phyloP scores from a whole-genome alignment of 2,888 invertebrate genomes.

The Drosophila rellima region DNA sequence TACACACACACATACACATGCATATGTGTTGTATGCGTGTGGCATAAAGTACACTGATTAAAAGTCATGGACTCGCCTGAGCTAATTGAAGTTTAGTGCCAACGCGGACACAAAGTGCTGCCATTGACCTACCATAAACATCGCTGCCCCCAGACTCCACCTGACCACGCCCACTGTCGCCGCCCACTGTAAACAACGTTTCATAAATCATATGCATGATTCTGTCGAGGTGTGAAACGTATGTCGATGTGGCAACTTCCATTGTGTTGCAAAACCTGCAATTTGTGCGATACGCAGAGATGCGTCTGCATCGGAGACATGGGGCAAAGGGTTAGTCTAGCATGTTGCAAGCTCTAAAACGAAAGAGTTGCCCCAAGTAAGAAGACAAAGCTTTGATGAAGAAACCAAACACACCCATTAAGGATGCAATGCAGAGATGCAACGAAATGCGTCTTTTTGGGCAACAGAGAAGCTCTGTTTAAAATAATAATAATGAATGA shows the following conservation, averaged over 20 bases:
- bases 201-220: constrained; percentile 61
- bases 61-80: constrained; percentile 73
- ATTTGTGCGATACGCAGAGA: constrained; percentile 19
- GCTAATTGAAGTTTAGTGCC: constrained; percentile 79
- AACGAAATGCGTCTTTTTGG: neutral
- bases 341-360: neutral
- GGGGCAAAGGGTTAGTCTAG: neutral
- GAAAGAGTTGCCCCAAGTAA: neutral
- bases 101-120: constrained; percentile 48
- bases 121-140: constrained; percentile 54
- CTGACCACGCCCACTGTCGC: neutral
- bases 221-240: constrained; percentile 29
- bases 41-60: constrained; percentile 75
- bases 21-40: constrained; percentile 23
- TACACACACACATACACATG: constrained; percentile 22
- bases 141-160: neutral
- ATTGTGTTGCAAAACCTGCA: constrained; percentile 27
- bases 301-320: neutral
- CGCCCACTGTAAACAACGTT: neutral
- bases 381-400: neutral
- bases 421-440: neutral
- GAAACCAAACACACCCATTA: neutral
- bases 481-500: too few species aligned
- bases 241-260: constrained; percentile 21
- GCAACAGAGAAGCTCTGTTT: too few species aligned